phyloP scores from a whole-genome alignment of 1,140 invertebrate genomes.

The Drosophila chauvacae region DNA sequence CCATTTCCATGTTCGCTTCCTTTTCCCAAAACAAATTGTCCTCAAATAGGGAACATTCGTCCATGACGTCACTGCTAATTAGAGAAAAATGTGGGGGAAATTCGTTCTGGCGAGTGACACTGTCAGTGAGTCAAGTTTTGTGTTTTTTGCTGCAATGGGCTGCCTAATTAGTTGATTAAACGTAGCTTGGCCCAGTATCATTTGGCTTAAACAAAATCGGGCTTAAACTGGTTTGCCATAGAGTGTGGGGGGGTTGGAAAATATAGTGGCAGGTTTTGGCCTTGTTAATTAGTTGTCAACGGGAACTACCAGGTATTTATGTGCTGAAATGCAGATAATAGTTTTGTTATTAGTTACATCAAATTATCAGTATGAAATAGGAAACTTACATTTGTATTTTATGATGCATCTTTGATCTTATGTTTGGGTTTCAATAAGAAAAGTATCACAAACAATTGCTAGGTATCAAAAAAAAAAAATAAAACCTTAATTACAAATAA shows the following conservation, averaged over 20 bases:
- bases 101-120: conserved; percentile 7
- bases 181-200: conserved; percentile 1
- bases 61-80: conserved; percentile 54
- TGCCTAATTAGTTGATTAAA: conserved; percentile 49
- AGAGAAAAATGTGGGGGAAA: conserved; percentile 28
- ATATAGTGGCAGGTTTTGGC: neutral
- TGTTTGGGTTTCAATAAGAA: neutral
- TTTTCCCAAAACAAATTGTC: conserved; percentile 15
- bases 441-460: neutral
- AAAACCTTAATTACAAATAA: neutral
- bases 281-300: neutral
- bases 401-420: neutral
- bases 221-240: neutral
- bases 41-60: conserved; percentile 21
- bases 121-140: conserved; percentile 23
- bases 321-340: neutral
- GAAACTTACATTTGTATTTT: neutral
- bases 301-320: neutral
- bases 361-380: neutral
- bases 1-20: conserved; percentile 44
- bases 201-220: conserved; percentile 8
- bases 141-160: conserved; percentile 32
- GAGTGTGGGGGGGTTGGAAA: too few relatives aligned
- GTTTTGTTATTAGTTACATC: neutral
- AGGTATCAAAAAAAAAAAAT: neutral